Evolutionary conservation across 2,113 vertebrate species (phyloP).

Genomic region (Pseudorhombus dupliciocellatus): DNA sequence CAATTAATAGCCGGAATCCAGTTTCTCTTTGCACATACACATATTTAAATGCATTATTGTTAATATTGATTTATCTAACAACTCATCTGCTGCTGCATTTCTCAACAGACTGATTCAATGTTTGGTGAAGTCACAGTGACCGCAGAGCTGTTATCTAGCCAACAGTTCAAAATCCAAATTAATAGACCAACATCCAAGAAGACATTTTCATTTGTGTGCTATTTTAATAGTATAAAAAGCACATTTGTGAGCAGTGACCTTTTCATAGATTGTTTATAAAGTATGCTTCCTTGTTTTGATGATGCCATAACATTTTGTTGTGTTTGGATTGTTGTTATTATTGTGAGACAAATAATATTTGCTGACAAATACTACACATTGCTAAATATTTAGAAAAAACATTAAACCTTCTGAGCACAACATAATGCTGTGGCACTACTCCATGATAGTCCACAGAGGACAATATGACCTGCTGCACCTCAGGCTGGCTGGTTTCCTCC

Average conservation of each 20-base stretch:
- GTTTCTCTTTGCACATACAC: too few relatives aligned
- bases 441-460: background rate
- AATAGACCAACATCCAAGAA: too few relatives aligned
- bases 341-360: background rate
- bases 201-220: too few relatives aligned
- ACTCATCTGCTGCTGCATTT: background rate
- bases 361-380: background rate
- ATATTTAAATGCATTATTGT: background rate
- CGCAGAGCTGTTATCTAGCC: background rate
- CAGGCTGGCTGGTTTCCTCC: slow-evolving; percentile 53
- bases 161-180: background rate
- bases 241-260: background rate
- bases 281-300: too few relatives aligned
- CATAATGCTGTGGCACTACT: background rate
- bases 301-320: too few relatives aligned
- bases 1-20: too few relatives aligned
- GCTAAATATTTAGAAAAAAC: background rate
- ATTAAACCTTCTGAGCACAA: background rate
- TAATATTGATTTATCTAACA: background rate
- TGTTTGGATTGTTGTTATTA: too few relatives aligned
- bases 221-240: background rate
- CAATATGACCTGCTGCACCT: slow-evolving; percentile 43
- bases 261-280: too few relatives aligned
- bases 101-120: background rate
- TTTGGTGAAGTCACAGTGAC: background rate